Percentiles rank a stretch among this genome's conserved stretches.
Conservation (phyloP, 2,113 vertebrate genomes). For the Pelmatolapia mariae region DNA sequence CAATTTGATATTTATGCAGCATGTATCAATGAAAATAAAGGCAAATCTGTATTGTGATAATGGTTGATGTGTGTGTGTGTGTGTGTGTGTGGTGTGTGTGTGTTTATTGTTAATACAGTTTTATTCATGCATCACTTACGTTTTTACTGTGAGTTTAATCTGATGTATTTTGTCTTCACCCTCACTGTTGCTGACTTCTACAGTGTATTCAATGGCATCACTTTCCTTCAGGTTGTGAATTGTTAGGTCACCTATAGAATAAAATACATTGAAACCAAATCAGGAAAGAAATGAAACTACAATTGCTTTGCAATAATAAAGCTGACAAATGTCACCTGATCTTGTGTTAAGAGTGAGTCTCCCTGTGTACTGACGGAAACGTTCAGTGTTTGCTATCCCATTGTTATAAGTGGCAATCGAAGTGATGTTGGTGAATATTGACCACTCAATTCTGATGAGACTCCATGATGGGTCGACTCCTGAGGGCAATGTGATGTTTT, state of each 20-base stretch:
- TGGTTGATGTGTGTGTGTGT: too few relatives aligned
- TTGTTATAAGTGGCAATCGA: too few relatives aligned
- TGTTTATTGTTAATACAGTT: not conserved
- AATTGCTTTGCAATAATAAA: fast-evolving
- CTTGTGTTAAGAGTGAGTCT: not conserved
- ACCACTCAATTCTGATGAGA: too few relatives aligned
- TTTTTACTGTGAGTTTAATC: not conserved
- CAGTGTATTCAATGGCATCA: too few relatives aligned
- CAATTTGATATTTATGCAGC: fast-evolving
- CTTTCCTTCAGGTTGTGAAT: not conserved
- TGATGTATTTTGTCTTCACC: fast-evolving
- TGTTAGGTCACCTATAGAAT: slow-evolving; percentile 42
- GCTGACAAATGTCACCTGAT: not conserved
- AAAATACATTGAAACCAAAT: not conserved
- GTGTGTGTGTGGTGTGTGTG: too few relatives aligned
- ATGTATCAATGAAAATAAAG: fast-evolving
- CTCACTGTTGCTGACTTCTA: fast-evolving
- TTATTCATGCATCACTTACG: not conserved
- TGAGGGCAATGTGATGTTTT: too few relatives aligned
- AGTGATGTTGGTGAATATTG: too few relatives aligned
- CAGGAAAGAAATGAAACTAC: not conserved
- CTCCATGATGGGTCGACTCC: too few relatives aligned
- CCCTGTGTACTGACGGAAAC: too few relatives aligned
- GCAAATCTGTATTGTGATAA: too few relatives aligned
- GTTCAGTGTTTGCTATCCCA: too few relatives aligned